Conservation (phyloP, 1,140 invertebrate genomes). For the Parapsyche elsis region DNA sequence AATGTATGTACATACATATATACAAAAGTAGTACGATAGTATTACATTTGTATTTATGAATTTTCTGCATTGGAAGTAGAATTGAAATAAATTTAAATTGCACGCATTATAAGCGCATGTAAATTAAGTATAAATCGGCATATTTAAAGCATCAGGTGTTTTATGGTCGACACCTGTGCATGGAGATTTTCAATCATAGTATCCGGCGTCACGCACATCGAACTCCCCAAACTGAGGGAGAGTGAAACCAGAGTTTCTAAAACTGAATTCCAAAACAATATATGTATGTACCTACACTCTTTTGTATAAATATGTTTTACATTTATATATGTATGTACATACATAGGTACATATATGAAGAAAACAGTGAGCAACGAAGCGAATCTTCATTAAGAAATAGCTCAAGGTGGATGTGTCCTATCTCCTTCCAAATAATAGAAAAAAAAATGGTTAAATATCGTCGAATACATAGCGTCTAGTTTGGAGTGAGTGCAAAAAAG, state of each 20-base stretch:
- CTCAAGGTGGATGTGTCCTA: neutral
- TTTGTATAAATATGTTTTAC: too few relatives aligned
- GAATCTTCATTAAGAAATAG: constrained; percentile 15
- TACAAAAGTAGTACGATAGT: too few relatives aligned
- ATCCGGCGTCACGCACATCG: neutral
- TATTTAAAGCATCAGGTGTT: constrained; percentile 39
- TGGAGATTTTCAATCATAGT: constrained; percentile 38
- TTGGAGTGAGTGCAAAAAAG: constrained; percentile 23
- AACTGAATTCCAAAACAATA: too few relatives aligned
- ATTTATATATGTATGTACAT: too few relatives aligned
- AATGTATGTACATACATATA: too few relatives aligned
- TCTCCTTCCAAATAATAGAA: neutral
- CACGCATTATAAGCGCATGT: neutral
- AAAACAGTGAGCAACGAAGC: neutral
- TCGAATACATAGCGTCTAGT: neutral
- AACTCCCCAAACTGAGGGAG: neutral
- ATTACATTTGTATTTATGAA: too few relatives aligned
- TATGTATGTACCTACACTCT: too few relatives aligned
- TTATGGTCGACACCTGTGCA: constrained; percentile 25
- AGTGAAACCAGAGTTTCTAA: neutral
- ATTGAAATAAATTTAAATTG: too few relatives aligned
- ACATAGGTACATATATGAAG: too few relatives aligned
- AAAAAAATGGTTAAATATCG: constrained; percentile 7
- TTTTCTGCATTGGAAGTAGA: too few relatives aligned
- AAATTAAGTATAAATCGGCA: constrained; percentile 2